Evolutionary conservation across 2,797 vertebrate genomes (phyloP).

Genomic region (Percopsis omiscomaycus): DNA sequence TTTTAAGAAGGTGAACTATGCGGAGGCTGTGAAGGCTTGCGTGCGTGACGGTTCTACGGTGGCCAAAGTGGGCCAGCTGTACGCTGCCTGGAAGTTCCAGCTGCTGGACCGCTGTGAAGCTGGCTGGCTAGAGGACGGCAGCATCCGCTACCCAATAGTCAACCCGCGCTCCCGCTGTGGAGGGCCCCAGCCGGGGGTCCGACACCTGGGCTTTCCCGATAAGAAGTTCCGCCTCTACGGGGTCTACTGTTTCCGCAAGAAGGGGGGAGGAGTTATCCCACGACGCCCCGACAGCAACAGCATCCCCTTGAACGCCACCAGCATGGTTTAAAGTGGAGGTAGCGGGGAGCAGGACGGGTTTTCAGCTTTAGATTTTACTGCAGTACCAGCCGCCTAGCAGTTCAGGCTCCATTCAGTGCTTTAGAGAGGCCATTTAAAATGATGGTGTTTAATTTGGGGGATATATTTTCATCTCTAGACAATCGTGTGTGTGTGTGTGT

Average conservation of each 20-base stretch:
- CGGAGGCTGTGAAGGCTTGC: constrained; percentile 85
- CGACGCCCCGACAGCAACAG: constrained; percentile 43
- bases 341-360: constrained; percentile 13
- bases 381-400: constrained; percentile 46
- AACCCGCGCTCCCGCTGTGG: constrained; percentile 91
- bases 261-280: constrained; percentile 27
- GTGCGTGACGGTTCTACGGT: constrained; percentile 78
- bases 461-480: constrained; percentile 48
- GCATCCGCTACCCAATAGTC: constrained; percentile 93
- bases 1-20: constrained; percentile 88
- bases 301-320: constrained; percentile 52
- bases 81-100: constrained; percentile 93
- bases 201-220: constrained; percentile 91
- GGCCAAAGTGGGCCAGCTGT: constrained; percentile 94
- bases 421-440: constrained; percentile 52
- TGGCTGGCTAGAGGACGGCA: constrained; percentile 91
- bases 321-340: constrained; percentile 46
- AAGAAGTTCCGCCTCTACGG: constrained; percentile 91
- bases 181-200: constrained; percentile 84
- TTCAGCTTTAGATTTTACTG: constrained; percentile 46
- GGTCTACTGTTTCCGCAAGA: constrained; percentile 87
- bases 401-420: constrained; percentile 58
- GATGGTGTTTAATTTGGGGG: constrained; percentile 53
- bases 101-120: constrained; percentile 92
- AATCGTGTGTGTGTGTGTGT: constrained; percentile 26